A percentile compares a stretch with the other conserved stretches of the same genome.
Evolutionary conservation across 2,888 invertebrate species (phyloP).

Genomic region (Serrognathus titanus): DNA sequence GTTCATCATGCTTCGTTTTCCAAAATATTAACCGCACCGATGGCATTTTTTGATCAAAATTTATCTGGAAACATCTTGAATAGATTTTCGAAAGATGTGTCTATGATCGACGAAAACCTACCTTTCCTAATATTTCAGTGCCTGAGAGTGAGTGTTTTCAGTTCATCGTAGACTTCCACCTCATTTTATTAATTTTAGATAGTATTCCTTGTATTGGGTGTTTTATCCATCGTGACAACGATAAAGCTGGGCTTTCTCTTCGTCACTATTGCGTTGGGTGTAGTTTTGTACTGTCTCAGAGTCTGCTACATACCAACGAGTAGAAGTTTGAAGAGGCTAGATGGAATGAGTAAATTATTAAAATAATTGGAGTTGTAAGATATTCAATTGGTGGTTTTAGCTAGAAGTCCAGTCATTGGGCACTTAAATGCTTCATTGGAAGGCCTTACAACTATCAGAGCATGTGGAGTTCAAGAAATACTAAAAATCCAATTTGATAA

Average conservation of each 20-base stretch:
- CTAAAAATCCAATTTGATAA: slow-evolving; percentile 40
- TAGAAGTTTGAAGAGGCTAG: slow-evolving; percentile 67
- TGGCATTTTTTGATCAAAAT: slow-evolving; percentile 29
- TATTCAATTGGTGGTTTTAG: slow-evolving; percentile 22
- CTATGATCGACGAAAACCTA: slow-evolving; percentile 28
- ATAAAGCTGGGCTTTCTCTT: slow-evolving; percentile 68
- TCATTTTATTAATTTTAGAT: slow-evolving; percentile 45
- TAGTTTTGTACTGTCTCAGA: slow-evolving; percentile 61
- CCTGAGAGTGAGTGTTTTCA: slow-evolving; percentile 16
- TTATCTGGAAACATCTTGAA: slow-evolving; percentile 31
- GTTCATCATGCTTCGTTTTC: slow-evolving; percentile 27
- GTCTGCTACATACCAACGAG: slow-evolving; percentile 63
- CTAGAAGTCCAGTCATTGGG: slow-evolving; percentile 43
- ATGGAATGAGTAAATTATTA: slow-evolving; percentile 48
- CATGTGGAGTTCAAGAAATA: slow-evolving; percentile 37
- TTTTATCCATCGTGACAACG: slow-evolving; percentile 49
- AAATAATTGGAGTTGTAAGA: not conserved
- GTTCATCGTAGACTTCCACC: not conserved
- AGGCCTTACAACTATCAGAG: slow-evolving; percentile 43
- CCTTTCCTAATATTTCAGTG: slow-evolving; percentile 23
- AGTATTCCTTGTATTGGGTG: slow-evolving; percentile 64
- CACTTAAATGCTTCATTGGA: slow-evolving; percentile 44
- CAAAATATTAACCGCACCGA: slow-evolving; percentile 26
- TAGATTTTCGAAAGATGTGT: slow-evolving; percentile 32
- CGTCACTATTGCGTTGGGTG: slow-evolving; percentile 61